Base-by-base conservation (phyloP, 2,888 invertebrate genomes). In the Macaria liturata region DNA sequence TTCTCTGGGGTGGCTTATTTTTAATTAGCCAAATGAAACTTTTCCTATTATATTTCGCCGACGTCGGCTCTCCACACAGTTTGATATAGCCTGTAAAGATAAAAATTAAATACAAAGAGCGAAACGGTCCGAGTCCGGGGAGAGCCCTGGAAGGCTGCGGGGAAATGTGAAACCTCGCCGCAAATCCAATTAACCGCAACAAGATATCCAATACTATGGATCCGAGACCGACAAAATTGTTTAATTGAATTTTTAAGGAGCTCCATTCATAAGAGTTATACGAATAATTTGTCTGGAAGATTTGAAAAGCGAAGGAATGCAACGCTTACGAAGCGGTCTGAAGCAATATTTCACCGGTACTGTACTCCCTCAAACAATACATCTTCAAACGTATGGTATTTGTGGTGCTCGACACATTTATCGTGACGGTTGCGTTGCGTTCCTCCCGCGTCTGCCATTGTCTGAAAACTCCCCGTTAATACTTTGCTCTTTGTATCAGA, bases 1-100 rank as follows among this genome's bases (percentile, higher is more conserved):
- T 83, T 79, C 81, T 79, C 81, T 62, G 65, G 81, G 81, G 82
- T 79, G 78, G 83, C 80, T 86, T 83, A 82, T 86, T 89, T 88
- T 88, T 89, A 89, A 89, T 89, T 88, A 90, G 83, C 83, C 76
- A 86, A 88, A 89, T 88, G 87, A 86, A 88, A 88, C 83, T 88
- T 88, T 88, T 83, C 81, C 84, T 83, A 84, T 87, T 88, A 85
- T 83, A 81, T 81, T 84, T 78, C 71, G 70, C 77, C 76, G 74
- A 75, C 78, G 83, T 71, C 75, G 75, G 78, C 75, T 78, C 72
- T 78, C 73, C 70, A 54, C 49, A 50, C 59, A 52, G 68, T 61
- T 60, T 61, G 59, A 64, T 64, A 62, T 63, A 68, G 56, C 63
- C 53, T 54, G 60, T 59, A 57, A 61, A 81, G 81, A 83, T 83